phyloP scores from a whole-genome alignment of 1,140 invertebrate genomes.

The Conus betulinus region DNA sequence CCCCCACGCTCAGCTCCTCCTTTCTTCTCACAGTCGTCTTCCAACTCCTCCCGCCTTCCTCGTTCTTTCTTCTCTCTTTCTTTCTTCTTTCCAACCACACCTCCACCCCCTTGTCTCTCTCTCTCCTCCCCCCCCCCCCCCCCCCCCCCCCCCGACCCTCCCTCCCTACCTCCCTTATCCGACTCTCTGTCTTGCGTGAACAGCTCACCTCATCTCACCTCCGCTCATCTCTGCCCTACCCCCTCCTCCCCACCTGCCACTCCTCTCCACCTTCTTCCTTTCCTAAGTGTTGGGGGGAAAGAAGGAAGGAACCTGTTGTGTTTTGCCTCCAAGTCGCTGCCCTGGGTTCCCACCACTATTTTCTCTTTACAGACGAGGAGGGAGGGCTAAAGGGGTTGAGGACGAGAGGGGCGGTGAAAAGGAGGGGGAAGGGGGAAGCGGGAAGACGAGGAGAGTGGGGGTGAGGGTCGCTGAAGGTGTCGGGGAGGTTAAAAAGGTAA shows the following conservation, averaged over 20 bases:
- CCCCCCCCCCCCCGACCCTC: not conserved
- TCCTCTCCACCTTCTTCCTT: not conserved
- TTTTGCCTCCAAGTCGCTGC: constrained; percentile 12
- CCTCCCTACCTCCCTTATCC: not conserved
- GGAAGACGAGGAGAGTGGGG: too few relatives aligned
- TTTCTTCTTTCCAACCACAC: not conserved
- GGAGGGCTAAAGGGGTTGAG: not conserved
- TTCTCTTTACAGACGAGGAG: not conserved
- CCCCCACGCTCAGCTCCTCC: not conserved
- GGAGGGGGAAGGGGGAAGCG: too few relatives aligned
- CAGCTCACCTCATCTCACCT: constrained; percentile 2
- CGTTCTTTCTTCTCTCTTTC: not conserved
- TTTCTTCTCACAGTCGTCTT: not conserved
- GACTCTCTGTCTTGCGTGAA: not conserved
- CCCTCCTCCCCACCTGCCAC: not conserved
- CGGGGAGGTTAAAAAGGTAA: constrained; percentile 13
- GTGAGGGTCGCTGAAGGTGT: too few relatives aligned
- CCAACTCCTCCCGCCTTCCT: not conserved
- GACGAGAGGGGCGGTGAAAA: not conserved
- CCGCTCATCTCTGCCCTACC: not conserved
- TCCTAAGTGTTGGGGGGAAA: not conserved
- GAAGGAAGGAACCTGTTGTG: constrained; percentile 7
- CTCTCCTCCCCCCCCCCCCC: too few relatives aligned
- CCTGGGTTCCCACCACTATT: constrained; percentile 4
- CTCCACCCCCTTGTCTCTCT: not conserved